A percentile compares a stretch with the other conserved stretches of the same genome.
These are phyloP conservation scores for Protonibea diacanthus DNA, from an alignment of 2,797 vertebrate species.

Conservation along the genomic window DNA sequence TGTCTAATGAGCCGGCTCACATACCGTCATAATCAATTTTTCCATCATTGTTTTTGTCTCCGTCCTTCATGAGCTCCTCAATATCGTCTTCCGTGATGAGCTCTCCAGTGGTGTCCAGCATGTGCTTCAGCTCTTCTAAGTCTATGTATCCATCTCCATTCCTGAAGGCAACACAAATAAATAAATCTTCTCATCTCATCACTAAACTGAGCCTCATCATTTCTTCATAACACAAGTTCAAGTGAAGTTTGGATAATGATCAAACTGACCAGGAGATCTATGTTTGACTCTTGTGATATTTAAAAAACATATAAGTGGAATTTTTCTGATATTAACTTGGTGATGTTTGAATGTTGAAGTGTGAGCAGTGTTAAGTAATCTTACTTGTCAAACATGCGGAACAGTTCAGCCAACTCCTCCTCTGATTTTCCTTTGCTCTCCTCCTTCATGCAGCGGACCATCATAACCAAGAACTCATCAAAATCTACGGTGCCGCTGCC, in stretches of 20 bases:
- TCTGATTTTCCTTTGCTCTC: conserved; percentile 99
- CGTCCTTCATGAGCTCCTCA: conserved; percentile 89
- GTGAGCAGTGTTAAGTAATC: conserved; percentile 9
- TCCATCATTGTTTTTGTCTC: conserved; percentile 89
- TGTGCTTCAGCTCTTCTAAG: conserved; percentile 86
- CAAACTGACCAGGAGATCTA: neutral
- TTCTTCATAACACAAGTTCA: too few relatives aligned
- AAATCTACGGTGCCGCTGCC: conserved; percentile 98
- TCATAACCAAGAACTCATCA: conserved; percentile 99
- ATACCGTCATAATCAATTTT: conserved; percentile 89
- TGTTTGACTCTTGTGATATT: neutral
- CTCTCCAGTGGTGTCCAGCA: conserved; percentile 87
- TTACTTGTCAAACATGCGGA: conserved; percentile 96
- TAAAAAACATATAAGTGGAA: neutral
- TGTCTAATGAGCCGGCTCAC: neutral
- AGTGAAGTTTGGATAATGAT: neutral
- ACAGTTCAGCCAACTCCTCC: conserved; percentile 96
- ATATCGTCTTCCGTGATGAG: conserved; percentile 88
- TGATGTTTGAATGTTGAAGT: neutral
- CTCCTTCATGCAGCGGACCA: conserved; percentile 99
- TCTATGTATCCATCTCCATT: conserved; percentile 89
- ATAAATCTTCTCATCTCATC: neutral
- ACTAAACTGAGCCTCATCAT: too few relatives aligned
- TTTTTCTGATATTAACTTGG: neutral
- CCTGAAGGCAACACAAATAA: conserved; percentile 65